phyloP scores from a whole-genome alignment of 2,888 invertebrate species.

The Leucophenga montana region DNA sequence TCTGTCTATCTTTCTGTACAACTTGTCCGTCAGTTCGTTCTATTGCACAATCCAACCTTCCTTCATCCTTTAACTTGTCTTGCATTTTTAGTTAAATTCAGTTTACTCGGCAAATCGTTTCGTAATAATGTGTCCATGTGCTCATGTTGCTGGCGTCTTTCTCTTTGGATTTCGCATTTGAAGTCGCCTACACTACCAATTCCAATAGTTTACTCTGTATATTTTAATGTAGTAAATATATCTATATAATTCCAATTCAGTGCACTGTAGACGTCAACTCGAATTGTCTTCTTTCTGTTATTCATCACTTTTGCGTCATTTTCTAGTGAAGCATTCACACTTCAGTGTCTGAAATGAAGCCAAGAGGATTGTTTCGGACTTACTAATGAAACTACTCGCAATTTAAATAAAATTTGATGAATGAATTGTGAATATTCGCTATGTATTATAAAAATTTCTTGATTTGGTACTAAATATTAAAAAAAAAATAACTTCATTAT shows the following conservation, averaged over 20 bases:
- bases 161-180: not conserved
- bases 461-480: no score
- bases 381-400: no score
- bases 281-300: constrained; percentile 18
- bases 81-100: constrained; percentile 39
- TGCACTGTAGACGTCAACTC: constrained; percentile 19
- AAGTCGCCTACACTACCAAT: not conserved
- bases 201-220: constrained; percentile 4
- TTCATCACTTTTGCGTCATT: constrained; percentile 27
- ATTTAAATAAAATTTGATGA: no score
- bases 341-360: not conserved
- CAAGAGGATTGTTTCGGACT: no score
- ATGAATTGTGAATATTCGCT: no score
- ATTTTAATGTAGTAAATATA: not conserved
- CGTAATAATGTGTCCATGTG: constrained; percentile 34
- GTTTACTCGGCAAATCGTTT: constrained; percentile 40
- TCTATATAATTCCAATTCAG: not conserved
- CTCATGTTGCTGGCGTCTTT: constrained; percentile 12
- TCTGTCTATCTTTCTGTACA: constrained; percentile 29
- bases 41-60: constrained; percentile 37
- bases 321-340: not conserved
- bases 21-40: constrained; percentile 45
- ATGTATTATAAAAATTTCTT: no score
- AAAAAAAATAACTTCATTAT: no score
- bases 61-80: constrained; percentile 36